A percentile compares a stretch with the other conserved stretches of the same genome.
phyloP scores from a whole-genome alignment of 2,888 invertebrate species.

The Sturmia bella region DNA sequence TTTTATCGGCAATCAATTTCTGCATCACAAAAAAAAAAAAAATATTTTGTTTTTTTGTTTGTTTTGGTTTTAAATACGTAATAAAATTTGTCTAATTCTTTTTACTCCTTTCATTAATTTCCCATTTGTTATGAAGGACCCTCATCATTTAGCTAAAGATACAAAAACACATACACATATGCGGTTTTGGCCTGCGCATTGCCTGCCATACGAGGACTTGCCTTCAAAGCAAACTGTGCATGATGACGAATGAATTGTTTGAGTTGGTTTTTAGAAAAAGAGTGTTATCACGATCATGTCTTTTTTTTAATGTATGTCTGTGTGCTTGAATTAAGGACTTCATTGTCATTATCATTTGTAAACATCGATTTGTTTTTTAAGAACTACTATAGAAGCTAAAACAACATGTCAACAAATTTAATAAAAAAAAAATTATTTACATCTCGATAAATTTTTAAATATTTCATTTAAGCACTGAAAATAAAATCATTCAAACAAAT shows the following conservation, averaged over 20 bases:
- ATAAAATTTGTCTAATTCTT: constrained; percentile 47
- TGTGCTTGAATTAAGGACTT: constrained; percentile 43
- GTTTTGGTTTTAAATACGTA: constrained; percentile 47
- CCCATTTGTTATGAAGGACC: constrained; percentile 24
- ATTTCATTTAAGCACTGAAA: not conserved
- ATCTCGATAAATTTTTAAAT: constrained; percentile 38
- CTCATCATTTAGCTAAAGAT: constrained; percentile 26
- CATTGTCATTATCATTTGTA: constrained; percentile 46
- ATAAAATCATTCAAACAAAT: constrained; percentile 30
- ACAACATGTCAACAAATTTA: constrained; percentile 66
- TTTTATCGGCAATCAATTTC: constrained; percentile 42
- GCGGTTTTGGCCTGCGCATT: constrained; percentile 37
- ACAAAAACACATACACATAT: not conserved
- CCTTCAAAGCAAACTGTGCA: not conserved
- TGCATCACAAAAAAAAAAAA: not conserved
- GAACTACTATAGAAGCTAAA: constrained; percentile 64
- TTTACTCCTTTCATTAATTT: constrained; percentile 28
- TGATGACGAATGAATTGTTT: not conserved
- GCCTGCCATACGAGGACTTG: constrained; percentile 6
- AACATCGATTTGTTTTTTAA: constrained; percentile 36
- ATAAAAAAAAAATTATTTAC: constrained; percentile 45
- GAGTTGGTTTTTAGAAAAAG: constrained; percentile 15
- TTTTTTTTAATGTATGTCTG: not conserved
- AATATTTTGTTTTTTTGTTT: constrained; percentile 35
- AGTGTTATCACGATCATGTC: constrained; percentile 46